Conservation (phyloP, 2,113 vertebrate genomes). For the Oryzias woworae region DNA sequence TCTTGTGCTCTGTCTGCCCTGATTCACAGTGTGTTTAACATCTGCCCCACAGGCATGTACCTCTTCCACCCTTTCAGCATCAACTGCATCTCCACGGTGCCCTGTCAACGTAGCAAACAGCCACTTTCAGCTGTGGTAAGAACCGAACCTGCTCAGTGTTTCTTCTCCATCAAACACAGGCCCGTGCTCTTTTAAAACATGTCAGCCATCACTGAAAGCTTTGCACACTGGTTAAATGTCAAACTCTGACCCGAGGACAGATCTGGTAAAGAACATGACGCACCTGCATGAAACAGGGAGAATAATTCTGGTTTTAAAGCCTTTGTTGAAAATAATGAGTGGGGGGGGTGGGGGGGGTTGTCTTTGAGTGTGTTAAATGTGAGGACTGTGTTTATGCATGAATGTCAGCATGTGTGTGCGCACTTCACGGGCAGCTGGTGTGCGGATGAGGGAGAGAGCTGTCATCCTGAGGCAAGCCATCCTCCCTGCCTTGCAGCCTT, state of each 20-base stretch:
- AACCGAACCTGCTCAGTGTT: conserved; percentile 13
- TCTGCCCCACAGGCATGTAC: conserved; percentile 54
- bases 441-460: conserved; percentile 51
- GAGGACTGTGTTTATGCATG: conserved; percentile 57
- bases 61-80: conserved; percentile 54
- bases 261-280: conserved; percentile 36
- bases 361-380: conserved; percentile 58
- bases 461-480: conserved; percentile 46
- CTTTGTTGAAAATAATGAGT: conserved; percentile 45
- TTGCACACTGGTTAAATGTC: conserved; percentile 34
- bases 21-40: conserved; percentile 70
- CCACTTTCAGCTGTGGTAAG: conserved; percentile 8
- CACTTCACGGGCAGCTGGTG: conserved; percentile 62
- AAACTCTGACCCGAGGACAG: conserved; percentile 30
- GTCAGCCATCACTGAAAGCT: conserved; percentile 23
- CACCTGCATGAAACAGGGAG: conserved; percentile 50
- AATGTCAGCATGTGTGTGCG: conserved; percentile 47
- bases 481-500: conserved; percentile 24
- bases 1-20: conserved; percentile 48
- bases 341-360: conserved; percentile 22
- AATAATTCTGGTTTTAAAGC: conserved; percentile 42
- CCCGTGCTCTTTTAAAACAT: conserved; percentile 11
- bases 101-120: conserved; percentile 8
- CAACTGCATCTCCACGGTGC: conserved; percentile 9
- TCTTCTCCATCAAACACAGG: conserved; percentile 22